Percentiles rank a stretch among this genome's conserved stretches.
phyloP scores from a whole-genome alignment of 2,113 vertebrate genomes.

The Pangasianodon gigas region DNA sequence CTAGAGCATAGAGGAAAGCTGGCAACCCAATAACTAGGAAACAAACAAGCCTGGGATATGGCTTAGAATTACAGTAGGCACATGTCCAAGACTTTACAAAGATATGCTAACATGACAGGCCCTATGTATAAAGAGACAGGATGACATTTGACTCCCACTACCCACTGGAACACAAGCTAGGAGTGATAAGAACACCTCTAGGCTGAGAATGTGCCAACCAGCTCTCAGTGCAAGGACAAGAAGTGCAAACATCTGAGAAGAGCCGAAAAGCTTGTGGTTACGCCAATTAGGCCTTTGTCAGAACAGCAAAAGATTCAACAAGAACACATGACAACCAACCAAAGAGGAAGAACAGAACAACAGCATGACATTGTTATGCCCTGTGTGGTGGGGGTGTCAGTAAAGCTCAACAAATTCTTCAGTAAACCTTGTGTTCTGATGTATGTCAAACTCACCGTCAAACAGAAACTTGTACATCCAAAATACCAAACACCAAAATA shows the following conservation, averaged over 20 bases:
- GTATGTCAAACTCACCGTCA: background rate
- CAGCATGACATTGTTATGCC: background rate
- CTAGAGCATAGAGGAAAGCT: background rate
- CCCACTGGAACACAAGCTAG: background rate
- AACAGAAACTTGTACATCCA: background rate
- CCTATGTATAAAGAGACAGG: constrained; percentile 1
- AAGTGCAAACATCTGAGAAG: background rate
- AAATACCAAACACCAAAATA: background rate
- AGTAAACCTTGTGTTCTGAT: background rate
- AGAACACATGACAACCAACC: background rate
- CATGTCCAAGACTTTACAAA: background rate
- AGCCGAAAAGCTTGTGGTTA: background rate
- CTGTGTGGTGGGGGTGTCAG: background rate
- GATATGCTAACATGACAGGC: background rate
- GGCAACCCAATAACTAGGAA: background rate
- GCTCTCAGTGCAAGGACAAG: background rate
- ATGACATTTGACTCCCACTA: background rate
- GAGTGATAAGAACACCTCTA: background rate
- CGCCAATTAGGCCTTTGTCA: background rate
- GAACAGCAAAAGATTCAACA: background rate
- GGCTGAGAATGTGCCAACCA: background rate
- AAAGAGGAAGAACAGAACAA: background rate
- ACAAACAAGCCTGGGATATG: background rate
- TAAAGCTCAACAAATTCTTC: background rate
- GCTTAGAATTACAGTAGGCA: background rate